Percentiles rank a stretch among this genome's conserved stretches.
Evolutionary conservation across 1,140 invertebrate genomes (phyloP).

Genomic region (Drosophila sproati): DNA sequence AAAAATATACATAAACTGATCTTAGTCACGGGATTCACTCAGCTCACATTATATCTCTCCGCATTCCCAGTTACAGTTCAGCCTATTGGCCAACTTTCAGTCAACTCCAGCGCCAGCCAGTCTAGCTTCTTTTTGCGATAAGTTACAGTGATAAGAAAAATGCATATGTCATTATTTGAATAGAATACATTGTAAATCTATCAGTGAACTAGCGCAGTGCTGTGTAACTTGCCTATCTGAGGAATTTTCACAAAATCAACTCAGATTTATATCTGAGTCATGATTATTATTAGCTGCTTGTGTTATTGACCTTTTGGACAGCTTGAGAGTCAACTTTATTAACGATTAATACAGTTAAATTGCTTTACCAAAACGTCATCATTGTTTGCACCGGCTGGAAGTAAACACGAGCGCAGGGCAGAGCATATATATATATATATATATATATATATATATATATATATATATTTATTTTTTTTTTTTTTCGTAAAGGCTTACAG

Average conservation of each 20-base stretch:
- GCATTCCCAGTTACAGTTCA: not conserved
- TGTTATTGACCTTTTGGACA: conserved; percentile 47
- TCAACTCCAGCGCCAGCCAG: conserved; percentile 16
- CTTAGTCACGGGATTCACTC: conserved; percentile 19
- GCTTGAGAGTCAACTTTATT: conserved; percentile 46
- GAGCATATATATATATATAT: conserved; percentile 17
- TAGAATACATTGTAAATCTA: conserved; percentile 35
- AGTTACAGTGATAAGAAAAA: conserved; percentile 1
- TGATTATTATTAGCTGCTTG: conserved; percentile 28
- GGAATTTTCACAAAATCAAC: conserved; percentile 48
- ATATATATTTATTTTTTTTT: no score
- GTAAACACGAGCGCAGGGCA: conserved; percentile 31
- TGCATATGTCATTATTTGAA: not conserved
- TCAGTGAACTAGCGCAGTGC: conserved; percentile 31
- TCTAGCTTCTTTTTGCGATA: conserved; percentile 14
- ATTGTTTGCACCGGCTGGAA: conserved; percentile 44
- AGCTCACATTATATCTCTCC: conserved; percentile 11
- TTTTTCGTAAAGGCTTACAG: no score
- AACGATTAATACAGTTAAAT: conserved; percentile 54
- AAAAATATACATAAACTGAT: not conserved
- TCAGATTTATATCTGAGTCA: conserved; percentile 23
- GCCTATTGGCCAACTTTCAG: conserved; percentile 3
- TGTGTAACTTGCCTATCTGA: conserved; percentile 40
- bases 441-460: no score
- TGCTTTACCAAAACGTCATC: conserved; percentile 53